Base-by-base conservation (phyloP, 1,140 invertebrate species). In the Polypedilum pembai region DNA sequence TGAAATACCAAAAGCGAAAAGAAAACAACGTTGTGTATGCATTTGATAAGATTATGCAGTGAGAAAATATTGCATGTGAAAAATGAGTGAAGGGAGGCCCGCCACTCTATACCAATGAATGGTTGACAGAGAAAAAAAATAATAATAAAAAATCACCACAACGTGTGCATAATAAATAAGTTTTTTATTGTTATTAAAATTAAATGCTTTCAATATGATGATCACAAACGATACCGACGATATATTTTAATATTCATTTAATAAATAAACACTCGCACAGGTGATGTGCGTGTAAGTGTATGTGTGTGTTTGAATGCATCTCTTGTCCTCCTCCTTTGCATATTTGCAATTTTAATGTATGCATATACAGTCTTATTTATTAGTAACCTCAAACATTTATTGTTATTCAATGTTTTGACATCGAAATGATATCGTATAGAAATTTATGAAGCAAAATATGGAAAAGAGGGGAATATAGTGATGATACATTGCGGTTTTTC, bases 381-480 rank as follows among this genome's bases (percentile, higher is more conserved):
- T 56, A 12, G 12, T 56, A 56, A 56, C 45, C 45, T 56, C 45
- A 56, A 56, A 56, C 10, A 33, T 56, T 56, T 56, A 56, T 8
- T 56, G 45, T 56, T 56, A 56, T n/a, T 56, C 45, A 56, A 56
- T 56, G 45, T 56, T 56, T 56, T 56, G 45, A 56, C 45, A 56
- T 56, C 45, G 12, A 56, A 56, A 56, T 56, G 45, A 56, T 56
- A 56, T 56, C 45, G 45, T n/a, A 56, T 4, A 12, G 45, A 56
- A 56, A 56, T 56, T 56, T 56, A 56, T 56, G 45, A 12, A 56
- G 45, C n/a, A 15, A 56, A 56, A n/a, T 56, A 56, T 15, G 3
- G 3, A 56, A n/a, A 33, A 33, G 24, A 33, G 24, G 24, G 24
- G 4, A 15, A 12, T 56, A n/a, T 56, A n/a, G 45, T 56, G 45